These are phyloP conservation scores for Operophtera brumata DNA, from an alignment of 2,888 invertebrate species.

Conservation along the genomic window DNA sequence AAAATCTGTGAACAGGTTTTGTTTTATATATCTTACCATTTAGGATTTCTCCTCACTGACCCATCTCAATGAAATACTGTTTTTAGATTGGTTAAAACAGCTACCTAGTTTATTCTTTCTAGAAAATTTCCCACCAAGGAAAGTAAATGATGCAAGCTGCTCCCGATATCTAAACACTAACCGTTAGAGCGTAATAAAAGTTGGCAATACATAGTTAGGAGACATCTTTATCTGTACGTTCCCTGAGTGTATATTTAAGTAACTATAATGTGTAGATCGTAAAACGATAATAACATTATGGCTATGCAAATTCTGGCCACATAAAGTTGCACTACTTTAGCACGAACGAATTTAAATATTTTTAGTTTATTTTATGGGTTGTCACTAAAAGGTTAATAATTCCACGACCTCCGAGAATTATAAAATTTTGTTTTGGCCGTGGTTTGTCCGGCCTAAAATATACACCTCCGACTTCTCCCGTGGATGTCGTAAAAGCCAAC, in stretches of 20 bases:
- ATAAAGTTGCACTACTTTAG: not conserved
- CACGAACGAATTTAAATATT: not conserved
- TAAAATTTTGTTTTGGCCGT: not conserved
- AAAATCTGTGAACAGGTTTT: no score
- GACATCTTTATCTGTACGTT: slow-evolving; percentile 23
- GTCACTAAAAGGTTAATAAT: not conserved
- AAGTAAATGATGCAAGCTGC: not conserved
- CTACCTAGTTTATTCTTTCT: not conserved
- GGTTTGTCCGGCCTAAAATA: no score
- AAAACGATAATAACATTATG: slow-evolving; percentile 26
- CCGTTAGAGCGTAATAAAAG: slow-evolving; percentile 20
- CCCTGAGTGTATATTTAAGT: slow-evolving; percentile 20
- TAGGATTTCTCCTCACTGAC: no score
- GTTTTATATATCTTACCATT: no score
- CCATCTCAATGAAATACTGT: no score
- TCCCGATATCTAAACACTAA: slow-evolving; percentile 3
- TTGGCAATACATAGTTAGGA: slow-evolving; percentile 10
- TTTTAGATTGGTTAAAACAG: not conserved
- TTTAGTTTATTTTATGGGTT: not conserved
- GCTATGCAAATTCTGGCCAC: slow-evolving; percentile 28
- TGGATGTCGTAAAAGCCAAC: no score
- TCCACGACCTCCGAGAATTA: slow-evolving; percentile 2
- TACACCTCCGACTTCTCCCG: no score
- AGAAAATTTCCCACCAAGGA: not conserved
- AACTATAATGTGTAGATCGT: slow-evolving; percentile 18